A percentile compares a stretch with the other conserved stretches of the same genome.
Conservation (phyloP, 2,797 vertebrate species). For the Pantherophis vulpinus region DNA sequence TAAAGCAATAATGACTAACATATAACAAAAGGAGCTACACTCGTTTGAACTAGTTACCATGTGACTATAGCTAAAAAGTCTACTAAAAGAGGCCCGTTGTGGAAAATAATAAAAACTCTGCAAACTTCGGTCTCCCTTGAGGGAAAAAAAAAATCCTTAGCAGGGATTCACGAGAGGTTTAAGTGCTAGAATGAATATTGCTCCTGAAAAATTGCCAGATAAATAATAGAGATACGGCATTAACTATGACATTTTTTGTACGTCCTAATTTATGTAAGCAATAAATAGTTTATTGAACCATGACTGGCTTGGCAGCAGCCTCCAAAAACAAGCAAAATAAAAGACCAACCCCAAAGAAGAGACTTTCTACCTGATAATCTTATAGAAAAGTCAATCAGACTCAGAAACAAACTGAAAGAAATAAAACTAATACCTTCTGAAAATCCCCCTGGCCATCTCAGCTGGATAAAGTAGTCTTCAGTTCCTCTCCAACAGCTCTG, state of each 20-base stretch:
- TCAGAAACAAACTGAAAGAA: slow-evolving; percentile 60
- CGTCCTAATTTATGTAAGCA: slow-evolving; percentile 43
- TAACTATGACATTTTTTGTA: slow-evolving; percentile 26
- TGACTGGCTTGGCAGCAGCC: slow-evolving; percentile 41
- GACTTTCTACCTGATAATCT: slow-evolving; percentile 56
- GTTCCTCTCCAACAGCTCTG: slow-evolving; percentile 62
- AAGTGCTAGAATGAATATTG: slow-evolving; percentile 2
- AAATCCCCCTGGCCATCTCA: slow-evolving; percentile 60
- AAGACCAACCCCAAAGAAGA: slow-evolving; percentile 37
- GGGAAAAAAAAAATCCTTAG: background rate
- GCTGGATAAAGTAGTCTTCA: slow-evolving; percentile 59
- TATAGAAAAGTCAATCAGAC: slow-evolving; percentile 55
- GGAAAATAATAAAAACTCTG: background rate
- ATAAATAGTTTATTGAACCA: slow-evolving; percentile 54
- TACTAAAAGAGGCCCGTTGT: background rate
- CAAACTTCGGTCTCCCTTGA: background rate
- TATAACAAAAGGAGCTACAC: background rate
- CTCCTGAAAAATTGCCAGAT: slow-evolving; percentile 10
- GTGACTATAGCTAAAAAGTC: background rate
- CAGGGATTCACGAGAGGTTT: background rate
- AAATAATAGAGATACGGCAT: slow-evolving; percentile 24
- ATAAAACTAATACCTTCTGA: slow-evolving; percentile 64
- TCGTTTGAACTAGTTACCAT: background rate
- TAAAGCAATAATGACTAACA: background rate
- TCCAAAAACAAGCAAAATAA: slow-evolving; percentile 40